phyloP scores from a whole-genome alignment of 2,797 vertebrate genomes.

The Discoglossus pictus region DNA sequence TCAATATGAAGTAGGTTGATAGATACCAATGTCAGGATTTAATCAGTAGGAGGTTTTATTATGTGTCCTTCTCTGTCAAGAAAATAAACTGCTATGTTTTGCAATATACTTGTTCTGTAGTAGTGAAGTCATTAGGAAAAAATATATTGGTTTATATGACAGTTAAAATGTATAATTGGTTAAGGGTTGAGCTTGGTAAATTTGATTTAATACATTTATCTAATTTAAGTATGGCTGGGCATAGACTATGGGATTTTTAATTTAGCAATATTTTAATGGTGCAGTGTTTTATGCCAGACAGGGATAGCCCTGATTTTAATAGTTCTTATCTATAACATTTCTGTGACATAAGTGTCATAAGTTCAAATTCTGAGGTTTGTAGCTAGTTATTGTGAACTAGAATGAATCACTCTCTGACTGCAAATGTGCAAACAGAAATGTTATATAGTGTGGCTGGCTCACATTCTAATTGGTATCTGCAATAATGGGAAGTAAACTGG shows the following conservation, averaged over 20 bases:
- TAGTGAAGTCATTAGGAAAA: conserved; percentile 49
- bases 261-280: conserved; percentile 41
- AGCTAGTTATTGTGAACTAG: conserved; percentile 16
- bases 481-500: no score
- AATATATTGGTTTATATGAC: conserved; percentile 50
- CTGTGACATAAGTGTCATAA: conserved; percentile 25
- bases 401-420: conserved; percentile 5
- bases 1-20: conserved; percentile 46
- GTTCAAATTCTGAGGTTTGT: conserved; percentile 23
- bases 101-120: conserved; percentile 27
- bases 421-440: no score
- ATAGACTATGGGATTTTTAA: conserved; percentile 42
- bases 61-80: conserved; percentile 46
- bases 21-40: conserved; percentile 35
- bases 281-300: conserved; percentile 29
- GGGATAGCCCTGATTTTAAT: conserved; percentile 28
- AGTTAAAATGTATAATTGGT: conserved; percentile 28
- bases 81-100: conserved; percentile 45
- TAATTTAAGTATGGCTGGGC: conserved; percentile 43
- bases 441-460: no score
- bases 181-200: conserved; percentile 43
- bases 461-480: no score
- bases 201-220: conserved; percentile 44
- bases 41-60: conserved; percentile 50
- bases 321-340: conserved; percentile 31